A percentile compares a stretch with the other conserved stretches of the same genome.
Evolutionary conservation across 2,888 invertebrate species (phyloP).

Genomic region (Rotaria sp.): DNA sequence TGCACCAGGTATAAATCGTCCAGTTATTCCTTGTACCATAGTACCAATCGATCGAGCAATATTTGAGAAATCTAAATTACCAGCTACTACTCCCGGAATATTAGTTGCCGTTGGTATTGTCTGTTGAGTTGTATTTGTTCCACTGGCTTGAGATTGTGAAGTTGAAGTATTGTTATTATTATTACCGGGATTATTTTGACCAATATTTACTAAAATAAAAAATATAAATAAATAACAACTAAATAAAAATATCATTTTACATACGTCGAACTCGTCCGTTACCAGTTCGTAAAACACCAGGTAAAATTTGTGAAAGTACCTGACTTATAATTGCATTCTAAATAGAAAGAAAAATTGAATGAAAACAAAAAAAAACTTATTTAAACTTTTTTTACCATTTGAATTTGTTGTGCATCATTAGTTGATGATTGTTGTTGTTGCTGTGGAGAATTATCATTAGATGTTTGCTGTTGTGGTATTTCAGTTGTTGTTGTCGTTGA

Average conservation of each 20-base stretch:
- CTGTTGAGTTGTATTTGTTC: not conserved
- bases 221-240: too few relatives aligned
- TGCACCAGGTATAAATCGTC: constrained; percentile 14
- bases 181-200: not conserved
- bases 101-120: not conserved
- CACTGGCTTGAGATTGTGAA: not conserved
- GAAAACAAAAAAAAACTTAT: not conserved
- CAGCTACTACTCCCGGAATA: not conserved
- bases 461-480: not conserved
- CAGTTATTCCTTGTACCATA: constrained; percentile 24
- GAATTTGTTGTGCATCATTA: not conserved
- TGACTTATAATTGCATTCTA: constrained; percentile 4
- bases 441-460: not conserved
- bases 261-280: constrained; percentile 13
- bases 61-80: not conserved
- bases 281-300: constrained; percentile 20
- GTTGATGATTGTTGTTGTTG: not conserved
- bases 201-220: not conserved
- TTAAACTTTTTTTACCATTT: not conserved
- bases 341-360: not conserved
- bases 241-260: not conserved
- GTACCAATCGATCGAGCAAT: not conserved
- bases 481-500: not conserved
- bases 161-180: not conserved
- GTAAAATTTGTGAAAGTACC: constrained; percentile 27